Evolutionary conservation across 2,888 invertebrate genomes (phyloP).

Genomic region (Agrilus mali): DNA sequence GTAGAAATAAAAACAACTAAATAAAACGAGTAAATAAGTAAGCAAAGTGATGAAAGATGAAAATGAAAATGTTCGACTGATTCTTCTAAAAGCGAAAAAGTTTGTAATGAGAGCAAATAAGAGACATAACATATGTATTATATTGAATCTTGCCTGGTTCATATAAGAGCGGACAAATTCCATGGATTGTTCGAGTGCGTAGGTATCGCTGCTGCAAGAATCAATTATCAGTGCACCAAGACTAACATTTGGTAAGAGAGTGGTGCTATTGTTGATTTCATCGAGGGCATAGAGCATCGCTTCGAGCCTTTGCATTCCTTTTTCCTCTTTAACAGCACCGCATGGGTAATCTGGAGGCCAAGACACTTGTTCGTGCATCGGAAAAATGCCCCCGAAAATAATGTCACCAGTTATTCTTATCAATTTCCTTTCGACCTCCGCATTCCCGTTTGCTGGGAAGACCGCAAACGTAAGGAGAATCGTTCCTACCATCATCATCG

Average conservation of each 20-base stretch:
- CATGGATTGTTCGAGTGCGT: constrained; percentile 55
- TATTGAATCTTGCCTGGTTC: constrained; percentile 33
- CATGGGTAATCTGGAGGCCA: constrained; percentile 33
- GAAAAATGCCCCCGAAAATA: constrained; percentile 55
- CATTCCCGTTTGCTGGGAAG: constrained; percentile 11
- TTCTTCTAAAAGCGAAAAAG: too few species aligned
- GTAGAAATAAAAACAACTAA: too few species aligned
- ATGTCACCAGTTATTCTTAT: constrained; percentile 44
- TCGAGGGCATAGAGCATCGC: constrained; percentile 55
- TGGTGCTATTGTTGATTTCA: constrained; percentile 45
- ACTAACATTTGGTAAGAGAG: constrained; percentile 47
- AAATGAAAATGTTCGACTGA: too few species aligned
- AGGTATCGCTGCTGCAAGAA: constrained; percentile 51
- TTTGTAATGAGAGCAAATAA: too few species aligned
- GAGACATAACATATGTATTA: too few species aligned
- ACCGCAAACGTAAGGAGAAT: constrained; percentile 10
- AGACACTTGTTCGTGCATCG: constrained; percentile 49
- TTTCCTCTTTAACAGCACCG: constrained; percentile 49
- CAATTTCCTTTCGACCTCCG: constrained; percentile 21
- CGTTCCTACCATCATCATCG: constrained; percentile 1
- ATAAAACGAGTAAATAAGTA: too few species aligned
- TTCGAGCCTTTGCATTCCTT: constrained; percentile 57
- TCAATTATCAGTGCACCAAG: constrained; percentile 48
- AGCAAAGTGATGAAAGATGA: too few species aligned
- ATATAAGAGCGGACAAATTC: constrained; percentile 49